These are phyloP conservation scores for Malacoctenus gilli DNA, from an alignment of 2,797 vertebrate species.

Conservation along the genomic window DNA sequence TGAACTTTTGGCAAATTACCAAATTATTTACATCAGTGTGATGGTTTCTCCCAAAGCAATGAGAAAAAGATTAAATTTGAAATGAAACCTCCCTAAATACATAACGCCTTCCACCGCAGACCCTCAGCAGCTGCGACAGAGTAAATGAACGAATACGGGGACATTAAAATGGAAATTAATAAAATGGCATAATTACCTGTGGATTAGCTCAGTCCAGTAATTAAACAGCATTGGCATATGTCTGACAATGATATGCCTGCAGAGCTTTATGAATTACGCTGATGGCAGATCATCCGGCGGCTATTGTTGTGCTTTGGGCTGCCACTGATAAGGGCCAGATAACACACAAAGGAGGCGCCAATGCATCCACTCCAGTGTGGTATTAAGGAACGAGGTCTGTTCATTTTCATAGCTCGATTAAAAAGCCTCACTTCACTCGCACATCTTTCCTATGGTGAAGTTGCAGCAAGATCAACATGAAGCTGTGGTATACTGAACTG, in stretches of 20 bases:
- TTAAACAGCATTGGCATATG: slow-evolving; percentile 69
- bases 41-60: slow-evolving; percentile 30
- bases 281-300: slow-evolving; percentile 52
- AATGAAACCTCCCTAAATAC: slow-evolving; percentile 41
- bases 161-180: slow-evolving; percentile 68
- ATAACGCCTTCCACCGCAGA: slow-evolving; percentile 23
- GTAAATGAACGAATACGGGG: slow-evolving; percentile 53
- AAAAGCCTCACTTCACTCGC: too few species aligned
- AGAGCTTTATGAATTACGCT: slow-evolving; percentile 63
- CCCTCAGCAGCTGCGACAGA: slow-evolving; percentile 48
- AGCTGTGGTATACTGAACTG: too few species aligned
- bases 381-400: too few species aligned
- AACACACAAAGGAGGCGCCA: slow-evolving; percentile 16
- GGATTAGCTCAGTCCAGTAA: slow-evolving; percentile 67
- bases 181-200: slow-evolving; percentile 72
- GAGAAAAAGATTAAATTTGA: slow-evolving; percentile 34
- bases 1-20: slow-evolving; percentile 48
- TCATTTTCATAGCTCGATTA: too few species aligned
- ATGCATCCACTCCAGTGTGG: too few species aligned
- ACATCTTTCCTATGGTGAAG: too few species aligned
- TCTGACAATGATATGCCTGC: slow-evolving; percentile 60
- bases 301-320: slow-evolving; percentile 54
- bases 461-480: too few species aligned
- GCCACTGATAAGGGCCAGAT: slow-evolving; percentile 32
- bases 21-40: slow-evolving; percentile 59